phyloP scores from a whole-genome alignment of 2,888 invertebrate species.

The Chelonus formosanus region DNA sequence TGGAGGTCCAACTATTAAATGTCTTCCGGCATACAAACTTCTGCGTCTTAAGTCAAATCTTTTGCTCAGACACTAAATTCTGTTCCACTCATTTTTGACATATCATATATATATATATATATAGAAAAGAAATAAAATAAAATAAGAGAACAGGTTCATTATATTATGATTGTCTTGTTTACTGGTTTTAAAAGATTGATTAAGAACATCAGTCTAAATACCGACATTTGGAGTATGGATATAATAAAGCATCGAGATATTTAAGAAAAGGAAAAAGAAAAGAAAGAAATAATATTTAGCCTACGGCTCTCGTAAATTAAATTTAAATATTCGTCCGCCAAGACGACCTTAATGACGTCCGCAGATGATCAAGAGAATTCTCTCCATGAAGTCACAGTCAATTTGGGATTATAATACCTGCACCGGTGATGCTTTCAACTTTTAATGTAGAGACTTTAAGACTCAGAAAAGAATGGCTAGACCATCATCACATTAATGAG shows the following conservation, averaged over 20 bases:
- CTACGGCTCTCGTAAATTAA: conserved; percentile 59
- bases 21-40: not conserved
- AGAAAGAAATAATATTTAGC: conserved; percentile 33
- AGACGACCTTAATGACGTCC: conserved; percentile 60
- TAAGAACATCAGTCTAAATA: conserved; percentile 17
- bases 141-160: conserved; percentile 15
- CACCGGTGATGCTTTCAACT: conserved; percentile 17
- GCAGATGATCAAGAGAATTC: conserved; percentile 37
- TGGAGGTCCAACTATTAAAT: not conserved
- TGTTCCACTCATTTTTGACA: no score
- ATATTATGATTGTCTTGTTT: conserved; percentile 21
- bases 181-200: conserved; percentile 19
- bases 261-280: not conserved
- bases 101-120: no score
- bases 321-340: conserved; percentile 57
- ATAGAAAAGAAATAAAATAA: no score
- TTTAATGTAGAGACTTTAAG: conserved; percentile 21
- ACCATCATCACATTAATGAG: conserved; percentile 41
- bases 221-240: no score
- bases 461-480: conserved; percentile 22
- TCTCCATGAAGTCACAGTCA: conserved; percentile 38
- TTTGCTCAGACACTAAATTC: no score
- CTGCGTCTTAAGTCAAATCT: no score
- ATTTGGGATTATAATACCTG: conserved; percentile 41
- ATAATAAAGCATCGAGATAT: no score